A percentile compares a stretch with the other conserved stretches of the same genome.
These are phyloP conservation scores for Aporrectodea caliginosa DNA, from an alignment of 1,140 invertebrate species.

Conservation along the genomic window DNA sequence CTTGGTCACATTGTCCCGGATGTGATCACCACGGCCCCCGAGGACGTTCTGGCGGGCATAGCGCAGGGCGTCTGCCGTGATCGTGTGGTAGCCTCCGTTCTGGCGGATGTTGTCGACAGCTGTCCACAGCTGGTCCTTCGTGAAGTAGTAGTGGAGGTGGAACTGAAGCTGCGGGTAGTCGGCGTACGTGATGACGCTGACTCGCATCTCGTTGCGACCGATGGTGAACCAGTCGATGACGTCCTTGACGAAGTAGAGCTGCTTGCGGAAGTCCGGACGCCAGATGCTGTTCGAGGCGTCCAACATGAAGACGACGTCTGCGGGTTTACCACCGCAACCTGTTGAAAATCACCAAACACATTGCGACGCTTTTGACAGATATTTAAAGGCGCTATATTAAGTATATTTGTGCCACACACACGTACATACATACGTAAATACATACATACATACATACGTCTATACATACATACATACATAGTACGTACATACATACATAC, in stretches of 20 bases:
- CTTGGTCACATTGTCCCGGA: neutral
- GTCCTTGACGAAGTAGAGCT: slow-evolving; percentile 41
- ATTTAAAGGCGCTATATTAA: too few species aligned
- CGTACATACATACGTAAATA: too few species aligned
- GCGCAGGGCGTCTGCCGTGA: neutral
- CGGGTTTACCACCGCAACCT: slow-evolving; percentile 47
- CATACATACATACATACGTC: too few species aligned
- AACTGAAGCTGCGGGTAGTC: slow-evolving; percentile 18
- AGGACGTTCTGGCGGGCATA: neutral
- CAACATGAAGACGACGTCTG: slow-evolving; percentile 47
- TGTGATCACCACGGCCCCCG: slow-evolving; percentile 9
- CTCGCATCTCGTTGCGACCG: neutral
- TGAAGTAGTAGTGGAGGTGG: neutral
- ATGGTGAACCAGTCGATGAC: slow-evolving; percentile 34
- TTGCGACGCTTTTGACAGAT: too few species aligned
- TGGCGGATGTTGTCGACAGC: slow-evolving; percentile 15
- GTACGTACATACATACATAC: too few species aligned
- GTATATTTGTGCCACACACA: too few species aligned
- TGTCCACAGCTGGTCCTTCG: neutral
- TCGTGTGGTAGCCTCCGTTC: slow-evolving; percentile 10
- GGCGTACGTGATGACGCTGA: slow-evolving; percentile 12
- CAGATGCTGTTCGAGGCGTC: slow-evolving; percentile 48
- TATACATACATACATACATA: too few species aligned
- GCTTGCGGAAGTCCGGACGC: slow-evolving; percentile 39
- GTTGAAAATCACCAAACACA: too few species aligned